phyloP scores from a whole-genome alignment of 2,797 vertebrate genomes.

The Poecilia velifera region DNA sequence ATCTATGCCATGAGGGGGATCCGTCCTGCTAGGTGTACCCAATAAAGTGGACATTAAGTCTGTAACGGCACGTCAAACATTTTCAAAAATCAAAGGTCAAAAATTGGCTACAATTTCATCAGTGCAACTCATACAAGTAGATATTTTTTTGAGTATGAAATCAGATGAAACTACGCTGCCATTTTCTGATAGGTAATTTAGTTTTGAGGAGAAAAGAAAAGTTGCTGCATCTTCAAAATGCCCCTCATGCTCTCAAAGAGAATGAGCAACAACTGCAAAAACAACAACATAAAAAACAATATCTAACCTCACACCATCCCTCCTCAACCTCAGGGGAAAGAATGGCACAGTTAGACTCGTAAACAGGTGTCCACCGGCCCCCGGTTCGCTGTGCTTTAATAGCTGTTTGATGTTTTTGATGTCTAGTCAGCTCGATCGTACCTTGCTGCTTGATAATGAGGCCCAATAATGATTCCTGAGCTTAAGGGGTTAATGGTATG shows the following conservation, averaged over 20 bases:
- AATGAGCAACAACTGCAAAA: slow-evolving; percentile 44
- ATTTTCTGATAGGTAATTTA: slow-evolving; percentile 40
- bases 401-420: slow-evolving; percentile 87
- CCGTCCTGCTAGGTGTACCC: background rate
- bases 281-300: slow-evolving; percentile 58
- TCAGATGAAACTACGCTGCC: slow-evolving; percentile 35
- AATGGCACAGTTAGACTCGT: slow-evolving; percentile 78
- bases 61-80: too few species aligned
- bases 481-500: slow-evolving; percentile 99
- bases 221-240: slow-evolving; percentile 44
- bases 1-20: background rate
- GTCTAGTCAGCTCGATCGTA: slow-evolving; percentile 98
- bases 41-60: background rate
- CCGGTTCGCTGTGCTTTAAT: slow-evolving; percentile 65
- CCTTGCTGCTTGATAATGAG: slow-evolving; percentile 98
- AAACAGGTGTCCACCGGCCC: slow-evolving; percentile 84
- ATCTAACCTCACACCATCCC: slow-evolving; percentile 66
- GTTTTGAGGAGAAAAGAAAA: slow-evolving; percentile 30
- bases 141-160: background rate
- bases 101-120: background rate
- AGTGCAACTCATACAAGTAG: background rate
- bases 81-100: background rate
- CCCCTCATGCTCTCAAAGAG: slow-evolving; percentile 35
- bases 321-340: slow-evolving; percentile 71
- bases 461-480: slow-evolving; percentile 96